Evolutionary conservation across 37 sponge, comb jelly and placozoan genomes (phyloP), one percentile per base, ranked within the genome.

Genomic region (Beroe forskalii): DNA sequence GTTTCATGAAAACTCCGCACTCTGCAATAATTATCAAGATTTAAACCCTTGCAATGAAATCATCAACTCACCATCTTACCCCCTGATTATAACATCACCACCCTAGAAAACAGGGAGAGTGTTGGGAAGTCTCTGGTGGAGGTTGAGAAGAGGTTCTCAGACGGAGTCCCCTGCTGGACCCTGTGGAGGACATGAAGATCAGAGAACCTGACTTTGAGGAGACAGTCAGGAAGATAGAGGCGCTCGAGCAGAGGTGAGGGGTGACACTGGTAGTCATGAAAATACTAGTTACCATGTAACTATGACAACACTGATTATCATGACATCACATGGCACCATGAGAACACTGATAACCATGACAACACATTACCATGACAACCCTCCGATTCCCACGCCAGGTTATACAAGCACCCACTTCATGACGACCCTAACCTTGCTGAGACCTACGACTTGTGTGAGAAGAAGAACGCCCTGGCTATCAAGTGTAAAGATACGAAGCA

Each of bases 141-240:
- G 62, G 97, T 98, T 0, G 55, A 91, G 93, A 93, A 93, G 67
- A 91, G 95, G 43, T 98, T 98, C 90, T 93, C 94, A 17, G 93
- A 94, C 40, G 96, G 94, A 0, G 80, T 96, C 3, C 96, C 9
- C 91, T 92, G 24, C 92, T 98, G 40, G 96, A 98, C 76, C 99
- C 99, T 3, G 91, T 94, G 30, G 90, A 93, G 76, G 95, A 97
- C 67, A 97, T 97, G 97, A 92, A 97, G 67, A 95, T 97, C 40
- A 93, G 90, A 60, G 95, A 97, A 24, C 92, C 92, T 8, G 92
- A 90, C 31, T 95, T 96, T 43, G 93, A 91, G 92, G 93, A 94
- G 67, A 89, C 92, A 24, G 92, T 94, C 35, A 93, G 90, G 92
- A 98, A 98, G 61, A 93, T 93, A 0, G 95, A 98, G 62, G 92